phyloP scores from a whole-genome alignment of 30 jellyfish, hydroid and myxozoan species.

The Turritopsis dohrnii region DNA sequence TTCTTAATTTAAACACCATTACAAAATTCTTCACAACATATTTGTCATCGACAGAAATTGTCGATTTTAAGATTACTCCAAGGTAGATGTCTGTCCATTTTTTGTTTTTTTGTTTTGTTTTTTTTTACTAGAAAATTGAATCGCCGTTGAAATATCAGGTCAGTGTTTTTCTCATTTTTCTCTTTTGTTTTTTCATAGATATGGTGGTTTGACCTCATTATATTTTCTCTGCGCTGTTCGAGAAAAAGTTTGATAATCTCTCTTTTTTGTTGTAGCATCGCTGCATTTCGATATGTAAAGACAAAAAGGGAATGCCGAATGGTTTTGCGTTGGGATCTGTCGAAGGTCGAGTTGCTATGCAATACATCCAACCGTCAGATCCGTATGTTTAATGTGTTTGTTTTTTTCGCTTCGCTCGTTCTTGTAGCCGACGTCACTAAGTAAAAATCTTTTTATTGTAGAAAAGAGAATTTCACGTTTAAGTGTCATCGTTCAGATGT shows the following conservation, averaged over 20 bases:
- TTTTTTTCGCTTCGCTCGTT: neutral
- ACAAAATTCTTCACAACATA: too few species aligned
- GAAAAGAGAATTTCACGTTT: constrained; percentile 86
- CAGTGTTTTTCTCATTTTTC: neutral
- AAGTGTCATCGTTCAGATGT: constrained; percentile 95
- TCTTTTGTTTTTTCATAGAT: neutral
- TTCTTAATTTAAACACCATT: neutral
- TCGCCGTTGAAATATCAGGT: constrained; percentile 69
- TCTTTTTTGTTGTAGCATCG: constrained; percentile 66
- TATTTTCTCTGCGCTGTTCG: neutral
- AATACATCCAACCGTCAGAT: constrained; percentile 66
- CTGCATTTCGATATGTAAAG: constrained; percentile 76
- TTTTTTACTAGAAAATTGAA: constrained; percentile 39
- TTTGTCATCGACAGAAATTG: too few species aligned
- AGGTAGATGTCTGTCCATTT: neutral
- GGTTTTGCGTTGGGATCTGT: constrained; percentile 95
- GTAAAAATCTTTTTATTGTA: constrained; percentile 2
- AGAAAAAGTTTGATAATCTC: neutral
- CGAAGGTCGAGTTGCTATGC: constrained; percentile 95
- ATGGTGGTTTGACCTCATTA: neutral
- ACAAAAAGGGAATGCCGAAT: constrained; percentile 73
- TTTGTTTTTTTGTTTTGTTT: neutral
- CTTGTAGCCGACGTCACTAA: neutral
- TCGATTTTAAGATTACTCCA: too few species aligned
- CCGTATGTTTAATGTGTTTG: constrained; percentile 41